phyloP scores from a whole-genome alignment of 2,797 vertebrate species.

The Percopsis omiscomaycus region DNA sequence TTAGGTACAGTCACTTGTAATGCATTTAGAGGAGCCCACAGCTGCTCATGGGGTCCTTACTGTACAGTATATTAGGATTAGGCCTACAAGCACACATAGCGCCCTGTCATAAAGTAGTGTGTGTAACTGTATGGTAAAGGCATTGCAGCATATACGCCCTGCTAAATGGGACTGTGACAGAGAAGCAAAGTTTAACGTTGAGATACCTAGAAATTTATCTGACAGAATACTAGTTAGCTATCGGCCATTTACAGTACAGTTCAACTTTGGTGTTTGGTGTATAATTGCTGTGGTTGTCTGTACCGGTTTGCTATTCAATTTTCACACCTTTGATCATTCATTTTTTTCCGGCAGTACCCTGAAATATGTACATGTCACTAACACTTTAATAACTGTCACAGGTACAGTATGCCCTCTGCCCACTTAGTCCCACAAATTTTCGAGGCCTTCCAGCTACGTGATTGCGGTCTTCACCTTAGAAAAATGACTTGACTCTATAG shows the following conservation, averaged over 20 bases:
- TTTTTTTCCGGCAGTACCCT: slow-evolving; percentile 5
- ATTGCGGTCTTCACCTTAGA: slow-evolving; percentile 45
- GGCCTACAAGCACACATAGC: not conserved
- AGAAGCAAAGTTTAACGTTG: too few relatives aligned
- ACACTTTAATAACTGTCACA: slow-evolving; percentile 12
- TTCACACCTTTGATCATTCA: not conserved
- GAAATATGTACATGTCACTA: slow-evolving; percentile 28
- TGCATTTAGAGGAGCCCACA: slow-evolving; percentile 43
- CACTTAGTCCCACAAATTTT: slow-evolving; percentile 22
- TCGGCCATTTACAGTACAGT: too few relatives aligned
- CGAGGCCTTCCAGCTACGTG: slow-evolving; percentile 27
- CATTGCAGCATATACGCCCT: too few relatives aligned
- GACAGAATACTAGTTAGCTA: too few relatives aligned
- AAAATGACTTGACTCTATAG: slow-evolving; percentile 43
- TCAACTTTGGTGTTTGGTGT: too few relatives aligned
- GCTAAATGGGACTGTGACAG: too few relatives aligned
- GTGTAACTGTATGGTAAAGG: not conserved
- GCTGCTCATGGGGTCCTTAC: slow-evolving; percentile 30
- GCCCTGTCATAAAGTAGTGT: not conserved
- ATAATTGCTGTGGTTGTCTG: not conserved
- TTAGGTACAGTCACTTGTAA: slow-evolving; percentile 49
- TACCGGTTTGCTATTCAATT: not conserved
- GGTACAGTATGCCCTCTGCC: not conserved
- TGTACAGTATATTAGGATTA: slow-evolving; percentile 14
- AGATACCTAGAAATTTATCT: too few relatives aligned